phyloP scores from a whole-genome alignment of 2,888 invertebrate species.

The Cephus nigrinus region DNA sequence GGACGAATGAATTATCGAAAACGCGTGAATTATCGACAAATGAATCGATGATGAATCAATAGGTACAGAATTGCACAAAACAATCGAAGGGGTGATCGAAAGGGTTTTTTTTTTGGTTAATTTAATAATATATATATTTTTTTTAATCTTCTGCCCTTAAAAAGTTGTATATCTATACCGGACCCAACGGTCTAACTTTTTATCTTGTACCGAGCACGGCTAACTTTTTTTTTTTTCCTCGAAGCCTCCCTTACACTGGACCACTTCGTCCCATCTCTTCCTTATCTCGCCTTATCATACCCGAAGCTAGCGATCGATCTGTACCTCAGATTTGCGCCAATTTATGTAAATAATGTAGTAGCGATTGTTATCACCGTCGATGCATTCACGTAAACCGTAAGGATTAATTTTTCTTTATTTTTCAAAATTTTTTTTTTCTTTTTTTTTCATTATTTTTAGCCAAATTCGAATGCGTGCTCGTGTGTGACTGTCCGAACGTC shows the following conservation, averaged over 20 bases:
- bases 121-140: slow-evolving; percentile 12
- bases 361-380: slow-evolving; percentile 31
- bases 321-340: slow-evolving; percentile 17
- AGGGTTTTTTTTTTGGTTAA: slow-evolving; percentile 8
- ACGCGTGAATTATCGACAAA: too few species aligned
- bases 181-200: too few species aligned
- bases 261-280: too few species aligned
- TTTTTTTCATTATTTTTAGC: not conserved
- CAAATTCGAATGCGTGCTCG: not conserved
- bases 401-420: not conserved
- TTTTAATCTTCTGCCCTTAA: not conserved
- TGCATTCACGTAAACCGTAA: slow-evolving; percentile 26
- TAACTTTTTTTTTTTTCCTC: not conserved
- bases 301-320: slow-evolving; percentile 17
- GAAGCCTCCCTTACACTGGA: too few species aligned
- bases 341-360: slow-evolving; percentile 19
- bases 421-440: not conserved
- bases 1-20: too few species aligned
- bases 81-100: slow-evolving; percentile 8
- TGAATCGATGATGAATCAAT: too few species aligned
- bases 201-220: not conserved
- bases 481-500: not conserved
- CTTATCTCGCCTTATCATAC: not conserved
- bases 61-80: not conserved
- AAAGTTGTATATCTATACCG: not conserved